phyloP scores from a whole-genome alignment of 2,888 invertebrate species.

The Smittia sp. region DNA sequence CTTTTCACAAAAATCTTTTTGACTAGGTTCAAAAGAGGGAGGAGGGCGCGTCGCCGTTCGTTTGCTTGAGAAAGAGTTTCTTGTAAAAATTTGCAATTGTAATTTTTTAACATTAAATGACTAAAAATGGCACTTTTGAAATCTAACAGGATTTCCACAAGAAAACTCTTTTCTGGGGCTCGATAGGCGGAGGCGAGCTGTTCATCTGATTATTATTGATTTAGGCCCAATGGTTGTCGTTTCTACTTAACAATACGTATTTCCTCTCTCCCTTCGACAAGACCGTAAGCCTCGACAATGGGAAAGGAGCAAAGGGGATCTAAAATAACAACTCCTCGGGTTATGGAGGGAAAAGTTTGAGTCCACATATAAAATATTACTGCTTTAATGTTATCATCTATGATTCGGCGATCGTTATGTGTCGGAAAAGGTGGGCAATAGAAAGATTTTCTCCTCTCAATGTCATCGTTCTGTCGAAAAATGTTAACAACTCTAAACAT shows the following conservation, averaged over 20 bases:
- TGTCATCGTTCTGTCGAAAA: too few relatives aligned
- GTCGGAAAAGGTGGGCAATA: too few relatives aligned
- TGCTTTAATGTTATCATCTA: too few relatives aligned
- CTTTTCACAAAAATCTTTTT: not conserved
- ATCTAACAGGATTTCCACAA: not conserved
- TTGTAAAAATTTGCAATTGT: not conserved
- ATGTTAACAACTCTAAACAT: too few relatives aligned
- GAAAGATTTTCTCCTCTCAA: too few relatives aligned
- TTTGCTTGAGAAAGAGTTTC: not conserved
- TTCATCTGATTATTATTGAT: not conserved
- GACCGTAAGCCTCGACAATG: too few relatives aligned
- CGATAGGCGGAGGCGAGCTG: not conserved
- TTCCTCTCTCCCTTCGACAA: not conserved
- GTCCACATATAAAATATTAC: too few relatives aligned
- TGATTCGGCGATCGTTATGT: too few relatives aligned
- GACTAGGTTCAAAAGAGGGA: not conserved
- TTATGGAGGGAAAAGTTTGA: too few relatives aligned
- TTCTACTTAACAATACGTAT: not conserved
- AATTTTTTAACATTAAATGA: slow-evolving; percentile 7
- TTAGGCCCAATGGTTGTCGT: slow-evolving; percentile 1
- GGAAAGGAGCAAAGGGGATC: too few relatives aligned
- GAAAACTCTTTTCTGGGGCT: not conserved
- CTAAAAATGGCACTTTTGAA: slow-evolving; percentile 8
- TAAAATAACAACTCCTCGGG: too few relatives aligned
- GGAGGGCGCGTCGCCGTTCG: not conserved